Base-by-base conservation (phyloP, 1,140 invertebrate genomes). In the Thaumetopoea pityocampa region DNA sequence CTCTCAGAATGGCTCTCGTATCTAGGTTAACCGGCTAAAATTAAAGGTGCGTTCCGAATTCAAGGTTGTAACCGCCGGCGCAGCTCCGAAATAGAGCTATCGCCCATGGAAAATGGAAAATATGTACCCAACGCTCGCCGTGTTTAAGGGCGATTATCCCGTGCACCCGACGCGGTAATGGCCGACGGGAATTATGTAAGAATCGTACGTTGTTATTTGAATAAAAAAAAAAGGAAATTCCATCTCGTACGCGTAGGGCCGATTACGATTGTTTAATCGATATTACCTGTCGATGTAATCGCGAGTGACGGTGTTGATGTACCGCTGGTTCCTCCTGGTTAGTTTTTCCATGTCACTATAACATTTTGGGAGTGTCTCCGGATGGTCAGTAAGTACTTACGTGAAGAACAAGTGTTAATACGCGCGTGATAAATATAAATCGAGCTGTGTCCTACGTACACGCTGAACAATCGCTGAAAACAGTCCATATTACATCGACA, bases 1-100 rank as follows among this genome's bases (percentile, higher is more conserved):
- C 62, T 51, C 62, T 62, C 57, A 53, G 64, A 77, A 74, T 69
- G 72, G 70, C 66, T 49, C 62, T 65, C 64, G 74, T 69, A 82
- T 74, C 73, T 82, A 79, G 78, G 78, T 82, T 82, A 82, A 65
- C 72, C 74, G 70, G 73, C 78, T 82, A 82, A 78, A 77, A 72
- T 82, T 82, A 82, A 80, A 82, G 78, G 78, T 82, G 76, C 72
- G 78, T 78, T 76, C 64, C 59, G 51, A 58, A 74, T 69, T 77
- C 77, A 81, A 81, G 77, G 77, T 76, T 77, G 72, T 64, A 47
- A 69, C 46, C 70, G 76, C 73, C 66, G 67, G 73, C 73, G 72
- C 77, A 74, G 67, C 60, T 58, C 64, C 55, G 51, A 74, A 81
- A 74, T 77, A 80, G 48, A 48, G 64, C 67, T 57, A 71, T 64